These are phyloP conservation scores for Prinia subflava DNA, from an alignment of 2,113 vertebrate genomes.

Conservation along the genomic window DNA sequence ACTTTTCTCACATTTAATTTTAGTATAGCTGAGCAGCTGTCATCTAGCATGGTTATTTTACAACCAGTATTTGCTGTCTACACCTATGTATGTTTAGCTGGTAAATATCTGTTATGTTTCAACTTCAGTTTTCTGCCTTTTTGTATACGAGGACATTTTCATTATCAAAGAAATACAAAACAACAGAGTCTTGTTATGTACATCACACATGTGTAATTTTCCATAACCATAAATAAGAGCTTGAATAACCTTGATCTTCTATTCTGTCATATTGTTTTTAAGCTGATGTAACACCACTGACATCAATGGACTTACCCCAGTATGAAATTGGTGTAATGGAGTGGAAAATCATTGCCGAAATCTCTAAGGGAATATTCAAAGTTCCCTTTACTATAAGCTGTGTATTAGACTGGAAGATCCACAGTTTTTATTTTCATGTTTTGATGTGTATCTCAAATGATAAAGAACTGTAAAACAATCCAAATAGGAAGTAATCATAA, in stretches of 20 bases:
- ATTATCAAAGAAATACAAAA: conserved; percentile 46
- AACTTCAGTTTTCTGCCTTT: conserved; percentile 28
- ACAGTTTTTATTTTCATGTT: conserved; percentile 36
- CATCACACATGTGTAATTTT: conserved; percentile 50
- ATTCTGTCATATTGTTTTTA: conserved; percentile 63
- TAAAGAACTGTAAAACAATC: conserved; percentile 39
- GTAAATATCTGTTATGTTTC: conserved; percentile 58
- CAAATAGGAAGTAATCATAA: conserved; percentile 58
- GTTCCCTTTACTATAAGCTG: conserved; percentile 36
- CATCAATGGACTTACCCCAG: conserved; percentile 58
- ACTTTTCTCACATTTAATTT: conserved; percentile 34
- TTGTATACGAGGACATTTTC: background rate
- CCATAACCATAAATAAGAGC: conserved; percentile 60
- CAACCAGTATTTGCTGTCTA: conserved; percentile 22
- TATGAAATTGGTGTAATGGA: conserved; percentile 66
- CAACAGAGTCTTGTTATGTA: conserved; percentile 12
- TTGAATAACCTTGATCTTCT: conserved; percentile 63
- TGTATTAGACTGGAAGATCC: conserved; percentile 53
- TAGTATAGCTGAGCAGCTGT: conserved; percentile 26
- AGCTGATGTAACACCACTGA: conserved; percentile 57
- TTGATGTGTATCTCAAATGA: conserved; percentile 65
- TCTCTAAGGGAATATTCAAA: conserved; percentile 61
- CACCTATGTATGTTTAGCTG: background rate
- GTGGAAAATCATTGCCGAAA: conserved; percentile 64
- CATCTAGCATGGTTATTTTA: conserved; percentile 22